Evolutionary conservation across 2,797 vertebrate genomes (phyloP).

Genomic region (Myotis pilosus): DNA sequence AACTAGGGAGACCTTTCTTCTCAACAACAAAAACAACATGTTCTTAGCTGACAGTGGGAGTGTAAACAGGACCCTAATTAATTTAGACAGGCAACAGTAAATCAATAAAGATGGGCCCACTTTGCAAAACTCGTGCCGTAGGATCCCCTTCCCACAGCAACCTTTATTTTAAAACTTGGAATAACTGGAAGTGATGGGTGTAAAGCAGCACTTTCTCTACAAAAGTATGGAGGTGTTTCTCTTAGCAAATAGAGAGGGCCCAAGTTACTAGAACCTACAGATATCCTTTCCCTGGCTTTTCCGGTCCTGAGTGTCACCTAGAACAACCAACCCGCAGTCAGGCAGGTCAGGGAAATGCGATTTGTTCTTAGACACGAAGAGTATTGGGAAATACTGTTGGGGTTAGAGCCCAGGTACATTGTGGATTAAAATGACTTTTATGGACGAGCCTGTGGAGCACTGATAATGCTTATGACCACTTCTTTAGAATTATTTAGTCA

Average conservation of each 20-base stretch:
- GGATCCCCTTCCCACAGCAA: background rate
- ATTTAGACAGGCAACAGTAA: background rate
- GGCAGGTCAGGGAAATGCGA: background rate
- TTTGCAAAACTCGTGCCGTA: background rate
- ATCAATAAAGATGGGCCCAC: background rate
- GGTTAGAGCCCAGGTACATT: background rate
- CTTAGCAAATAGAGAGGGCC: background rate
- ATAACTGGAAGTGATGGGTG: background rate
- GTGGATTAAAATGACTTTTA: background rate
- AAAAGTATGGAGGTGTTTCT: background rate
- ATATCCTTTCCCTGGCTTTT: background rate
- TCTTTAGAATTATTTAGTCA: background rate
- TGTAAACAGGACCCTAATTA: background rate
- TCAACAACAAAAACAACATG: background rate
- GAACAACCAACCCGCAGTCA: too few species aligned
- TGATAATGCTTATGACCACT: background rate
- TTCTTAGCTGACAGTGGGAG: background rate
- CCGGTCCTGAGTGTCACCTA: background rate
- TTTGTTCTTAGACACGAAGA: background rate
- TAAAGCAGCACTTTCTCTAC: background rate
- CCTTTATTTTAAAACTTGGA: background rate
- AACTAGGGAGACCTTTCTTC: background rate
- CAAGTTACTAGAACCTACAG: background rate
- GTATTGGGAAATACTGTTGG: background rate
- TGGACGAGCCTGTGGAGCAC: background rate